Evolutionary conservation across 2,113 vertebrate species (phyloP), one percentile per base, ranked within the genome.

Genomic region (Malurus melanocephalus): DNA sequence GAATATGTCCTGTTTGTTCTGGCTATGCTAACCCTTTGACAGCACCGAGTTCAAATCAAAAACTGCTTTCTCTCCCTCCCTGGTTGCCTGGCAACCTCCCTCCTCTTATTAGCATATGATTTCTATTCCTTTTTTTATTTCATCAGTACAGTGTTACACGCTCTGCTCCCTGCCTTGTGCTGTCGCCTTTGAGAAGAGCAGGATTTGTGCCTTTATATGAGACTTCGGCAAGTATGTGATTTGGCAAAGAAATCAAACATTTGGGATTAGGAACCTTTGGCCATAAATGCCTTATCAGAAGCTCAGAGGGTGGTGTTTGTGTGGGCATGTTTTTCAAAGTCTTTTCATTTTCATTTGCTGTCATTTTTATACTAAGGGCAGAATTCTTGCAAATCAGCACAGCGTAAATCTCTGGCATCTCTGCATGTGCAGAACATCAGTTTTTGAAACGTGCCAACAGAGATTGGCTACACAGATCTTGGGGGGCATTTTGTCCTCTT

Each of bases 41-140:
- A 94, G 88, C 68, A 62, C 40, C 13, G 92, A 93, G 92, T 95
- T 95, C 92, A 95, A 94, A 96, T 95, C 80, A 95, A 92, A 96
- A 94, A 60, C 83, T 84, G 93, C 93, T 92, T 95, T 94, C 85
- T 93, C 83, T 95, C 77, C 85, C 77, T 94, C 80, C 83, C 86
- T 89, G 56, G 96, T 96, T 96, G 95, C 95, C 88, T 95, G 94
- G 95, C 94, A 96, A 96, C 95, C 61, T 93, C 88, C 91, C 49
- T 95, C 79, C 94, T 92, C 89, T 93, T 95, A 96, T 96, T 96
- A 96, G 95, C 95, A 96, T 96, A 93, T 82, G 92, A 90, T 96
- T 95, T 95, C 95, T 94, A 94, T 93, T 95, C 94, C 91, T 93
- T 94, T 93, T 95, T 94, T 94, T 94, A 95, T 94, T 94, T 94